Conservation (phyloP, 1,140 invertebrate genomes). For the Yoshiicerus persimilis region DNA sequence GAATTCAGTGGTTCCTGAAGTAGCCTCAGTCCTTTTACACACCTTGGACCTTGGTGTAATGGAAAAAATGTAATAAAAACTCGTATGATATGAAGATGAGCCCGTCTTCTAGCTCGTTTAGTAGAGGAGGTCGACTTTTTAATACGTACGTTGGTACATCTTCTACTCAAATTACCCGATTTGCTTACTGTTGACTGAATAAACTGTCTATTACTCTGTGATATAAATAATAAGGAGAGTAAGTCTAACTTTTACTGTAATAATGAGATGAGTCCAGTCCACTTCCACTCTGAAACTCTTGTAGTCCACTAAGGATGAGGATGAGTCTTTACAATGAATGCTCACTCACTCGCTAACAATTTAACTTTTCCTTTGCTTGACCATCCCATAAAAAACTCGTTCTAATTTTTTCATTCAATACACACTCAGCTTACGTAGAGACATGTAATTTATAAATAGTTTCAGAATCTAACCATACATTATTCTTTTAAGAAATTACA, state of each 20-base stretch:
- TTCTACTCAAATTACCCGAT: background rate
- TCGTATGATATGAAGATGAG: background rate
- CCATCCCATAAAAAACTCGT: background rate
- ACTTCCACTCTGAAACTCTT: no score
- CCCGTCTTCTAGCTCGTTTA: background rate
- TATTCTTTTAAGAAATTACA: conserved; percentile 1
- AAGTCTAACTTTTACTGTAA: background rate
- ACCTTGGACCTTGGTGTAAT: background rate
- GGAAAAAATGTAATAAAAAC: background rate
- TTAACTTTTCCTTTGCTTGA: background rate
- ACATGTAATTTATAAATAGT: conserved; percentile 12
- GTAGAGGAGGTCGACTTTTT: background rate
- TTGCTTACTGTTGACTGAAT: conserved; percentile 8
- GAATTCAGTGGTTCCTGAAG: background rate
- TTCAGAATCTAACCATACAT: background rate
- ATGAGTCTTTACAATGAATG: background rate
- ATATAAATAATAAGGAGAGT: background rate
- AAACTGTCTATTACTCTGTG: background rate
- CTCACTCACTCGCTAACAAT: background rate
- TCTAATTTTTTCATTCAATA: background rate
- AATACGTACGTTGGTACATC: background rate
- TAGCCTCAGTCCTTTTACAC: conserved; percentile 1
- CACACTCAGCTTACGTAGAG: background rate
- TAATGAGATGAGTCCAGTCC: background rate
- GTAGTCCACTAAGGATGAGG: background rate